Conservation (phyloP, 2,113 vertebrate species). For the Galeopterus variegatus region DNA sequence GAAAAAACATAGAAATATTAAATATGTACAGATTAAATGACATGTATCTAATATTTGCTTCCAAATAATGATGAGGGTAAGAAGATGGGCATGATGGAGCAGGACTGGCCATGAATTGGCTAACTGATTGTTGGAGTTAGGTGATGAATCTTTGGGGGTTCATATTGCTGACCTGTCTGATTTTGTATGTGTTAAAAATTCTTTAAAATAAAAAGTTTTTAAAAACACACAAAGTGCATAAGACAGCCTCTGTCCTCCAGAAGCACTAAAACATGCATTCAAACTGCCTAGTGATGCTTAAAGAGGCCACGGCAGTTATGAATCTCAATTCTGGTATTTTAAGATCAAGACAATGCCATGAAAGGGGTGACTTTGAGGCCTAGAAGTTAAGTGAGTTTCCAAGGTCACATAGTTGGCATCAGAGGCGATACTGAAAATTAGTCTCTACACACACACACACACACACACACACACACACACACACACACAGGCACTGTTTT, state of each 20-base stretch:
- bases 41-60: slow-evolving; percentile 4
- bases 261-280: neutral
- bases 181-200: neutral
- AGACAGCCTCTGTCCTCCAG: neutral
- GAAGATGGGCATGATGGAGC: neutral
- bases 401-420: neutral
- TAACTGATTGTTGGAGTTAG: neutral
- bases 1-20: neutral
- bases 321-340: slow-evolving; percentile 3
- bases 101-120: neutral
- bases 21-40: slow-evolving; percentile 31
- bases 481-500: neutral
- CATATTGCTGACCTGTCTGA: neutral
- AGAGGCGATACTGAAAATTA: neutral
- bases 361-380: slow-evolving; percentile 14
- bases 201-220: neutral
- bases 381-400: neutral
- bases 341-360: slow-evolving; percentile 12
- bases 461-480: neutral
- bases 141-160: neutral
- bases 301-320: neutral
- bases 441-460: neutral
- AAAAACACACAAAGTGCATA: neutral
- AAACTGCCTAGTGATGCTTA: neutral
- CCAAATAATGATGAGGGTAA: neutral